A percentile compares a stretch with the other conserved stretches of the same genome.
phyloP scores from a whole-genome alignment of 53 echinoderm and acorn worm genomes.

The Patiria pectinifera region DNA sequence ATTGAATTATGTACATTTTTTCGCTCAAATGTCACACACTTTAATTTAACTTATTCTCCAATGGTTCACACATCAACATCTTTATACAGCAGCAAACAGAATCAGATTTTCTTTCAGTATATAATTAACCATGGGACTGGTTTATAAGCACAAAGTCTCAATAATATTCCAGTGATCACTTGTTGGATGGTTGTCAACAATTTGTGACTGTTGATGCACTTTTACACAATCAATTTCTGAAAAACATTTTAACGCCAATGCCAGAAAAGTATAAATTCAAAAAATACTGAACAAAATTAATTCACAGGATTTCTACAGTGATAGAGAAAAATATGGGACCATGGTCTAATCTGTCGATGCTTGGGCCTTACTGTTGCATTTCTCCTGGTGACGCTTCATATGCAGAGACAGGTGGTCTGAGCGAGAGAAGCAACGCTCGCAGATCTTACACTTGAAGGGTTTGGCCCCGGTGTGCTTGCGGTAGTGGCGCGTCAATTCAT shows the following conservation, averaged over 20 bases:
- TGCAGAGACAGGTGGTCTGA: constrained; percentile 96
- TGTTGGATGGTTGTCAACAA: too few relatives aligned
- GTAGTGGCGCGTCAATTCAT: constrained; percentile 91
- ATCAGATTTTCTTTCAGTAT: too few relatives aligned
- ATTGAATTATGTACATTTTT: too few relatives aligned
- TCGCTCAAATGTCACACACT: too few relatives aligned
- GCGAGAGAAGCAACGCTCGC: constrained; percentile 90
- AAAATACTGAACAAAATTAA: not conserved
- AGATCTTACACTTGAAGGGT: constrained; percentile 96
- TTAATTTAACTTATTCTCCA: too few relatives aligned
- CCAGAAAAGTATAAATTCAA: not conserved
- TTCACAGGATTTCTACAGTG: not conserved
- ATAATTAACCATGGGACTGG: too few relatives aligned
- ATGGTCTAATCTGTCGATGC: not conserved
- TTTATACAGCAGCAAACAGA: too few relatives aligned
- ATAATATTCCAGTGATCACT: too few relatives aligned
- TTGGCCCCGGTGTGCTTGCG: constrained; percentile 97
- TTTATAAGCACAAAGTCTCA: too few relatives aligned
- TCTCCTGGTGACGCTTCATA: constrained; percentile 95
- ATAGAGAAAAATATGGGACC: not conserved
- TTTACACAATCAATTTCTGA: too few relatives aligned
- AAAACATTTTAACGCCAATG: not conserved
- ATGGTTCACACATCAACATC: too few relatives aligned
- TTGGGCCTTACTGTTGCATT: constrained; percentile 34
- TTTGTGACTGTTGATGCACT: too few relatives aligned